Conservation (phyloP, 23 tunicate species). For the Styela plicata region DNA sequence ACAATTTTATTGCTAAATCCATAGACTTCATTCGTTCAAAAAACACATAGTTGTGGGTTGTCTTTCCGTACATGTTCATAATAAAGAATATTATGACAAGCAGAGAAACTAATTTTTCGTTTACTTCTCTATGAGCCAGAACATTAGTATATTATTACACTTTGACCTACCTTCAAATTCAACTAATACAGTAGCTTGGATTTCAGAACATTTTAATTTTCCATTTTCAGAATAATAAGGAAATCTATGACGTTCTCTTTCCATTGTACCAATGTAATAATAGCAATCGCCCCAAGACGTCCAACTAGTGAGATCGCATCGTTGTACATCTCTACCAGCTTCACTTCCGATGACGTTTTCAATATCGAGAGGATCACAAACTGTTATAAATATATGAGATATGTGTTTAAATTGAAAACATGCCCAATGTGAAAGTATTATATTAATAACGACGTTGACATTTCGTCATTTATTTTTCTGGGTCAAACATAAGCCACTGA, state of each 20-base stretch:
- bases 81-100: too few species aligned
- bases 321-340: not conserved
- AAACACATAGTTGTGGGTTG: too few species aligned
- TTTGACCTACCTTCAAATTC: not conserved
- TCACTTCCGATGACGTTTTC: constrained; percentile 14
- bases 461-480: too few species aligned
- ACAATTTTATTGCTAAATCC: too few species aligned
- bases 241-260: constrained; percentile 13
- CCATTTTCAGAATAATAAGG: constrained; percentile 7
- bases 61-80: too few species aligned
- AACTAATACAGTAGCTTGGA: not conserved
- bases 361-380: not conserved
- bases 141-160: not conserved
- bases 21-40: too few species aligned
- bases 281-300: constrained; percentile 11
- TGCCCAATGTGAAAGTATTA: too few species aligned
- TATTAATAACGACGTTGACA: too few species aligned
- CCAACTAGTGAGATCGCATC: constrained; percentile 5
- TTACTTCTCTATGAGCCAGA: not conserved
- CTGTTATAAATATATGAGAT: not conserved
- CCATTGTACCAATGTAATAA: not conserved
- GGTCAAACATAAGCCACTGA: too few species aligned
- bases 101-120: too few species aligned
- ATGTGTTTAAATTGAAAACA: not conserved
- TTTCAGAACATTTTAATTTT: constrained; percentile 4